Conservation (phyloP, 2,888 invertebrate species). For the Cryptus viduatorius region DNA sequence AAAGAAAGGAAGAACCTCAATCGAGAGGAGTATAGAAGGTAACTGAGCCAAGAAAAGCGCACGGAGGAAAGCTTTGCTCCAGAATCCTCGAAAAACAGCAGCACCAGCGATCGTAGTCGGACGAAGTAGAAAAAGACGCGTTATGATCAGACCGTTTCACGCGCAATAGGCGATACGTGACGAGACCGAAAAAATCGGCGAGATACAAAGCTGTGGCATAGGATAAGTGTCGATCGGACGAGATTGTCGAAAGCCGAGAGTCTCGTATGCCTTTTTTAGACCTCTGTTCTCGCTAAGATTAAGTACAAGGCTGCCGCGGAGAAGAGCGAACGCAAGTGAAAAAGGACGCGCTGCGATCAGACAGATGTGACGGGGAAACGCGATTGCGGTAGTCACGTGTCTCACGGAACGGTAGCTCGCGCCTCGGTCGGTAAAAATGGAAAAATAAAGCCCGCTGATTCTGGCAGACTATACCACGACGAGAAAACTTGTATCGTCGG, state of each 20-base stretch:
- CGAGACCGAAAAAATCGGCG: background rate
- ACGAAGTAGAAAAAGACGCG: constrained; percentile 50
- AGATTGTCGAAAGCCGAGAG: constrained; percentile 21
- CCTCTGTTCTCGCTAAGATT: constrained; percentile 8
- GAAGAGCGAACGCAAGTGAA: constrained; percentile 42
- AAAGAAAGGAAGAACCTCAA: background rate
- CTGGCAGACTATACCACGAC: background rate
- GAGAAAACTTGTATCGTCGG: background rate
- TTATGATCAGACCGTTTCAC: constrained; percentile 24
- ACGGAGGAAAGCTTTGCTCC: background rate
- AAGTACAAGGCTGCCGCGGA: constrained; percentile 36
- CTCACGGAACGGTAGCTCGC: background rate
- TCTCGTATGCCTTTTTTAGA: background rate
- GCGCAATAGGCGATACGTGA: constrained; percentile 32
- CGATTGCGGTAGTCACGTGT: background rate
- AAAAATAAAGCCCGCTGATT: background rate
- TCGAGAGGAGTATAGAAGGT: background rate
- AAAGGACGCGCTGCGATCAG: constrained; percentile 52
- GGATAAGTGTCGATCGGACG: constrained; percentile 54
- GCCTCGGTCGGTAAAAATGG: background rate
- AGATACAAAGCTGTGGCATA: constrained; percentile 40
- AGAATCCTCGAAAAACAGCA: background rate
- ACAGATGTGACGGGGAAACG: constrained; percentile 17
- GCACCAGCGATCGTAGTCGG: background rate
- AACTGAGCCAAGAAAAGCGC: background rate